Base-by-base conservation (phyloP, 2,113 vertebrate genomes). In the Gymnarchus niloticus region DNA sequence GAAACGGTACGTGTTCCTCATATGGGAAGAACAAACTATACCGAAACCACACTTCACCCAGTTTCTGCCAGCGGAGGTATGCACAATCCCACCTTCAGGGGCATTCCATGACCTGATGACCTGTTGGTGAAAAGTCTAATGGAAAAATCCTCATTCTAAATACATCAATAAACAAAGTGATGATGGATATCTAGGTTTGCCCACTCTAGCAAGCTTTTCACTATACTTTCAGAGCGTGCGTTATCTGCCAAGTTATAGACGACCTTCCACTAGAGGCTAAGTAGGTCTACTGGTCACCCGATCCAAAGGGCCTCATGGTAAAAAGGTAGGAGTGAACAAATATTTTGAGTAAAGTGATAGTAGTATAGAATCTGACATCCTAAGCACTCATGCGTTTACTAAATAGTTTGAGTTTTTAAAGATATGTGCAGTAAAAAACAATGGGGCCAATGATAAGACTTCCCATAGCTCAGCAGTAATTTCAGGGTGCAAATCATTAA, bases 1-100 rank as follows among this genome's bases (percentile, higher is more conserved):
- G n/a, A 77, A 78, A 33, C 37, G 41, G 23, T 54, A 85, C 84
- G 77, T 88, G 87, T 82, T 89, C 54, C 78, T 21, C 73, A 56
- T 88, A 77, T 88, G 5, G 54, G 6, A 41, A 73, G 12, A 82
- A 21, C n/a, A n/a, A n/a, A n/a, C n/a, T n/a, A n/a, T n/a, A n/a
- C n/a, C n/a, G n/a, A 23, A 25, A 7, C 46, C 25, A 61, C 56
- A 57, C 28, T 78, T 33, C 23, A n/a, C 49, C 28, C 61, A 17
- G 17, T 73, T 73, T 78, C 82, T 80, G 73, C 28, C 56, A 78
- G n/a, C 52, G 46, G n/a, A 49, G 8, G 37, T 56, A 82, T 81
- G 28, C 9, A 19, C 81, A 81, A 54, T 37, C 28, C 33, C 14
- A 41, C 65, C 65, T 41, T 37, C 65, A 73, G 65, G 33, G 41